Evolutionary conservation across 2,888 invertebrate genomes (phyloP), one percentile per base, ranked within the genome.

Genomic region (Cinara cedri): DNA sequence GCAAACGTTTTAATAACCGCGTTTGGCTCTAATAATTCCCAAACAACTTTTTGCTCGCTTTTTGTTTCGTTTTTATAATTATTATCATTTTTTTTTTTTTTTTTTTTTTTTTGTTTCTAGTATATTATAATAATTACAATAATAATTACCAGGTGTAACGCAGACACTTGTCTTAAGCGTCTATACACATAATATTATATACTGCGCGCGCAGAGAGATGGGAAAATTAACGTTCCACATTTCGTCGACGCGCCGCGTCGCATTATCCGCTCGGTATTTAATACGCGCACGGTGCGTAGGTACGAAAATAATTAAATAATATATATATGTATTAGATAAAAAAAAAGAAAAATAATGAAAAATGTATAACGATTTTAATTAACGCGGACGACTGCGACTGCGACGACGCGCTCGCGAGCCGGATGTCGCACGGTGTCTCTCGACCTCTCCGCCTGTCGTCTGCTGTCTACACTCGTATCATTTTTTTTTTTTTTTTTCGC

Each of bases 11-110:
- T 34, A 74, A 54, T 74, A 57, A 72, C n/a, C 51, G 21, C 57
- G 74, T 74, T 74, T 74, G 66, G 75, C 66, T 76, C 75, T 76
- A 46, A 76, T 76, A 76, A 76, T 21, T 66, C 75, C 19, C n/a
- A 34, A 1, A n/a, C 34, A 26, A 49, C 19, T 57, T 24, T 44
- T 46, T 60, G 24, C n/a, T 13, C 13, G 57, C 42, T 42, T 60
- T 60, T 44, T 72, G 57, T 72, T 60, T 49, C 1, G 21, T 49
- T 34, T 21, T 24, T 24, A 14, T 9, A 1, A 34, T 34, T n/a
- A n/a, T n/a, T n/a, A n/a, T n/a, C n/a, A 57, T 57, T 46, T 16
- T 11, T 14, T 72, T 42, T 42, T 60, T 46, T 44, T 72, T 72
- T 72, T 60, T 49, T 1, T 49, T 49, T 34, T 46, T 24, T 24